Evolutionary conservation across 2,113 vertebrate genomes (phyloP).

Genomic region (Chamaetylas fuelleborni): DNA sequence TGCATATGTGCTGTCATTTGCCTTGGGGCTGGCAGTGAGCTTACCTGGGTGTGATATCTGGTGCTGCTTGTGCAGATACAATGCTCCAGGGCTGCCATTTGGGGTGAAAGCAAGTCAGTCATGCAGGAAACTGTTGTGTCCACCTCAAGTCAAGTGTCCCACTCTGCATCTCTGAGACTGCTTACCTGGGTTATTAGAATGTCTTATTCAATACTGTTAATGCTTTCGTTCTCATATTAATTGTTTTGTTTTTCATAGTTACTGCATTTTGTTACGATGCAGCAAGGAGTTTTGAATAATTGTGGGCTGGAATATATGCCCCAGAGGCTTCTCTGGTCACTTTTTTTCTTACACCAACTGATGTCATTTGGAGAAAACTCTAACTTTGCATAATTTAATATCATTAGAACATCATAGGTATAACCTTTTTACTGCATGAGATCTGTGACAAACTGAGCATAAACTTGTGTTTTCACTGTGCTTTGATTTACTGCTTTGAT

Average conservation of each 20-base stretch:
- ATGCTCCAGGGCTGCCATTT: background rate
- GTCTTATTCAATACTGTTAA: background rate
- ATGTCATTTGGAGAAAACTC: background rate
- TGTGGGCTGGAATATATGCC: background rate
- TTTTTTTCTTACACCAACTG: background rate
- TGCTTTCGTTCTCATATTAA: background rate
- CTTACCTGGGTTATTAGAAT: background rate
- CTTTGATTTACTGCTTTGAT: background rate
- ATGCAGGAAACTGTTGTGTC: background rate
- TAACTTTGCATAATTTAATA: background rate
- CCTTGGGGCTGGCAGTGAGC: background rate
- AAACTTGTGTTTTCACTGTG: background rate
- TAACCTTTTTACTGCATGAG: background rate
- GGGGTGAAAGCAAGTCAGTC: background rate
- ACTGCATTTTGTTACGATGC: background rate
- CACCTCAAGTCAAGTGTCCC: background rate
- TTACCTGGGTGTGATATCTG: background rate
- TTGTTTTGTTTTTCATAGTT: background rate
- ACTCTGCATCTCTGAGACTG: background rate
- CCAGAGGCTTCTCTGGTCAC: background rate
- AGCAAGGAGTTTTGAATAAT: background rate
- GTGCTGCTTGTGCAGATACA: background rate
- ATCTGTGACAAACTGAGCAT: background rate
- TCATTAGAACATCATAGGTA: background rate
- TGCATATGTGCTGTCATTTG: background rate